phyloP scores from a whole-genome alignment of 92 coral and sea anemone species.

The Parazoanthus swiftii region DNA sequence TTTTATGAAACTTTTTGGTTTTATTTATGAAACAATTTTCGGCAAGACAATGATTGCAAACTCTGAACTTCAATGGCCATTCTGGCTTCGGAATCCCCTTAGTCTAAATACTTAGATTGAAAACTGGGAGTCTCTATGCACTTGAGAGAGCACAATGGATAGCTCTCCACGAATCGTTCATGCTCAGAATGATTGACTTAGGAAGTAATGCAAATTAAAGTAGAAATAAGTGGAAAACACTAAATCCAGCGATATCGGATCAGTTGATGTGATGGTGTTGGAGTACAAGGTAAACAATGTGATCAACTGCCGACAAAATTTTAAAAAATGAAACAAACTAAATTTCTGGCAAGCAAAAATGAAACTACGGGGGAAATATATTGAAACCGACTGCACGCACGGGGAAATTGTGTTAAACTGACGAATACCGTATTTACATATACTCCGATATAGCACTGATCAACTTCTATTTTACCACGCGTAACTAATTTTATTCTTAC shows the following conservation, averaged over 20 bases:
- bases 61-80: background rate
- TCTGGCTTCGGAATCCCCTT: background rate
- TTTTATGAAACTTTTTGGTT: no score
- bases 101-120: no score
- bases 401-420: no score
- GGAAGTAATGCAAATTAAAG: background rate
- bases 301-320: no score
- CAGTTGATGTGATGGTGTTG: background rate
- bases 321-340: no score
- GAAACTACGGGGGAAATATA: no score
- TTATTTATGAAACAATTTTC: no score
- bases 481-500: slow-evolving; percentile 16
- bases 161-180: background rate
- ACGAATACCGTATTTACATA: background rate
- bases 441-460: background rate
- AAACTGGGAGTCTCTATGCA: no score
- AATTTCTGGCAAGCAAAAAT: no score
- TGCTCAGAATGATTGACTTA: background rate
- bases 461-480: slow-evolving; percentile 15
- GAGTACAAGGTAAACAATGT: background rate
- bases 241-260: background rate
- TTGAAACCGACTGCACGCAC: no score
- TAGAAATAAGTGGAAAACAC: background rate
- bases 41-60: background rate
- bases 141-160: no score